These are phyloP conservation scores for Setophaga kirtlandii DNA, from an alignment of 2,113 vertebrate genomes.

Conservation along the genomic window DNA sequence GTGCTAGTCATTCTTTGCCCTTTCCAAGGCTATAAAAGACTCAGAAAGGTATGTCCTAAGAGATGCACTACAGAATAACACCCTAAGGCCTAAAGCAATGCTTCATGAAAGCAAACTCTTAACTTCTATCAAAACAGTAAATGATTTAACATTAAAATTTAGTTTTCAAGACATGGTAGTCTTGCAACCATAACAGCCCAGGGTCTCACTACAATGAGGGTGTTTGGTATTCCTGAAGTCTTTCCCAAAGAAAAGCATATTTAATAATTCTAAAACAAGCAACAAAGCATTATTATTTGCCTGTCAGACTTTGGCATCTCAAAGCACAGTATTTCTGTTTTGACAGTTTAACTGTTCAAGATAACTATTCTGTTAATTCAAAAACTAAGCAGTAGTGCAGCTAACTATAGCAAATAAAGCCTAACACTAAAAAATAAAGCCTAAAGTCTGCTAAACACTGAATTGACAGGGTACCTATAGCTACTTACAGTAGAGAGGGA, in stretches of 20 bases:
- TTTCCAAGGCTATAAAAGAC: neutral
- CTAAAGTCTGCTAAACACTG: neutral
- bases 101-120: neutral
- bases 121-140: neutral
- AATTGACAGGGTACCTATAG: neutral
- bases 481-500: neutral
- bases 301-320: neutral
- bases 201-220: neutral
- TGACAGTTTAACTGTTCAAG: neutral
- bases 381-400: neutral
- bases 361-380: neutral
- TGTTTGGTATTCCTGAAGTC: neutral
- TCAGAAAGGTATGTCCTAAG: neutral
- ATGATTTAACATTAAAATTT: neutral
- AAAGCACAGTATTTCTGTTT: neutral
- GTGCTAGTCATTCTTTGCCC: slow-evolving; percentile 16
- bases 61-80: neutral
- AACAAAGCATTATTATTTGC: neutral
- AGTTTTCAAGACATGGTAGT: neutral
- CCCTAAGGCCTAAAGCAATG: neutral
- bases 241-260: neutral
- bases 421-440: neutral
- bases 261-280: neutral
- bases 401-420: neutral
- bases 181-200: neutral